phyloP scores from a whole-genome alignment of 2,113 vertebrate species.

The Oreochromis niloticus region DNA sequence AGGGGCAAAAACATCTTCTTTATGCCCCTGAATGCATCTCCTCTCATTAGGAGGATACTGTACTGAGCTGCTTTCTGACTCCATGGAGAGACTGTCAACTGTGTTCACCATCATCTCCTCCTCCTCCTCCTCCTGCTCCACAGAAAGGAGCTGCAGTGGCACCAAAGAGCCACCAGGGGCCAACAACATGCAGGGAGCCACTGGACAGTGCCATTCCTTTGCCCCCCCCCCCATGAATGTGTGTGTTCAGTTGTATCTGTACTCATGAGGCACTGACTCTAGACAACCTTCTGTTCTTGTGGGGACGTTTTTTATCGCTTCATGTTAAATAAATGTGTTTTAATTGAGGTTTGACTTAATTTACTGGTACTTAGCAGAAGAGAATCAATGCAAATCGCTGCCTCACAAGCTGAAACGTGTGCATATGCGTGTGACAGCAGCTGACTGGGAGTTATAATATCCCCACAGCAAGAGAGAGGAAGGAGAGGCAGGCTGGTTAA shows the following conservation, averaged over 20 bases:
- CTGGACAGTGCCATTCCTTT: background rate
- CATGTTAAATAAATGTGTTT: background rate
- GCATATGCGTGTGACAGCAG: background rate
- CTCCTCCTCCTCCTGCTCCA: background rate
- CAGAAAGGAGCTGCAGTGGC: background rate
- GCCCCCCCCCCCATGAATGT: background rate
- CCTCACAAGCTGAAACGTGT: background rate
- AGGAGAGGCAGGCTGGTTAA: slow-evolving; percentile 39
- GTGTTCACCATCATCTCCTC: slow-evolving; percentile 31
- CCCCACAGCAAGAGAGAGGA: background rate
- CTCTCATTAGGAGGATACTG: background rate
- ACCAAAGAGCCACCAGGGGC: slow-evolving; percentile 7
- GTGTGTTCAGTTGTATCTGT: background rate
- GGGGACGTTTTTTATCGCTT: background rate
- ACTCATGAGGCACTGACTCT: background rate
- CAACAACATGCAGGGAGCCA: background rate
- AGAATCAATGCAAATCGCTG: background rate
- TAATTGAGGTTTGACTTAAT: background rate
- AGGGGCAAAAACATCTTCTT: background rate
- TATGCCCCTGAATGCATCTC: slow-evolving; percentile 26
- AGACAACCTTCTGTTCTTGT: background rate
- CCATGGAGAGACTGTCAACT: slow-evolving; percentile 43
- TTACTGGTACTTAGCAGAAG: rapidly evolving
- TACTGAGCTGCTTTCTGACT: slow-evolving; percentile 18
- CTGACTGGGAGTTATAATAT: slow-evolving; percentile 17